Conservation (phyloP, 2,797 vertebrate genomes). For the Melanotaenia boesemani region DNA sequence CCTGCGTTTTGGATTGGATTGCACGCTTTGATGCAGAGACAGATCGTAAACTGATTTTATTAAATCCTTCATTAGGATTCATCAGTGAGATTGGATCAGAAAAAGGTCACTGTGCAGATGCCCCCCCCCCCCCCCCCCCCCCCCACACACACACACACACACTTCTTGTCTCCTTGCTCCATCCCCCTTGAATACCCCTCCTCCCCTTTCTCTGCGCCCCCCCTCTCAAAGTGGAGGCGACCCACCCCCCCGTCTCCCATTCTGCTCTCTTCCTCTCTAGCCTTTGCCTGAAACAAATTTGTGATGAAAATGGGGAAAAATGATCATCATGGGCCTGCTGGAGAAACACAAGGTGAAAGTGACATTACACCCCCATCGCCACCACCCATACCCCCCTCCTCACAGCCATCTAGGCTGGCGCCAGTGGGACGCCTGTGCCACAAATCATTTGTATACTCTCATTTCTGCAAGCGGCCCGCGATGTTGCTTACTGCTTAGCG, state of each 20-base stretch:
- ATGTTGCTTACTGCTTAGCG: conserved; percentile 86
- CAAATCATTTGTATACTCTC: conserved; percentile 88
- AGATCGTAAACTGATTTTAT: conserved; percentile 91
- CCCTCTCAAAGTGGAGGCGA: background rate
- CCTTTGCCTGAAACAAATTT: conserved; percentile 86
- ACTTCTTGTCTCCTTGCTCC: conserved; percentile 52
- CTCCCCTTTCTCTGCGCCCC: conserved; percentile 19
- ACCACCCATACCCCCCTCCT: conserved; percentile 6
- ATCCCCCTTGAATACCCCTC: conserved; percentile 44
- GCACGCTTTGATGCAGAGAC: conserved; percentile 88
- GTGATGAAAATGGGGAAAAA: conserved; percentile 89
- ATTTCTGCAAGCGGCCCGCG: conserved; percentile 81
- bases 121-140: conserved; percentile 70
- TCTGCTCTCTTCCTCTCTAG: conserved; percentile 23
- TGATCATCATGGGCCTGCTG: conserved; percentile 83
- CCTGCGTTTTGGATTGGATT: conserved; percentile 85
- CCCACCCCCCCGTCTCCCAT: conserved; percentile 49
- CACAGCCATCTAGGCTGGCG: conserved; percentile 68
- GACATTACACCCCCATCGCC: conserved; percentile 75
- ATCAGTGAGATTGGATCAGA: conserved; percentile 90
- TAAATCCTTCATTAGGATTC: conserved; percentile 92
- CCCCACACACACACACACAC: too few species aligned
- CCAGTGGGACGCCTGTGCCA: conserved; percentile 83
- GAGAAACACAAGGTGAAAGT: conserved; percentile 88
- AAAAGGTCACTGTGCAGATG: conserved; percentile 92